A percentile compares a stretch with the other conserved stretches of the same genome.
Conservation (phyloP, 2,797 vertebrate genomes). For the Cossypha polioptera region DNA sequence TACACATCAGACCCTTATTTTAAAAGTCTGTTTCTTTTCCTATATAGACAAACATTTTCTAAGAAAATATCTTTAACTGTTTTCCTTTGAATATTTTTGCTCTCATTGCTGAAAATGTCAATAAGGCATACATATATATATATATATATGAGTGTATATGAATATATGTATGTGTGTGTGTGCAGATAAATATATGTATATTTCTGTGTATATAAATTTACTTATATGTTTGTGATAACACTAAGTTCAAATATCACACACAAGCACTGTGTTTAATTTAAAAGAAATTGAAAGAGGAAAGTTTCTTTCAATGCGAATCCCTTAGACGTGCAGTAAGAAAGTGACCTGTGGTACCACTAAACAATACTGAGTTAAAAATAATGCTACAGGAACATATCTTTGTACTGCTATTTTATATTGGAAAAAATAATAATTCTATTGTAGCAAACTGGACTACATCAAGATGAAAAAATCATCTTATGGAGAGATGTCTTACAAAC, state of each 20-base stretch:
- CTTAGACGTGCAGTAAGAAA: neutral
- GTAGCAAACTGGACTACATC: neutral
- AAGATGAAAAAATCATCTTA: neutral
- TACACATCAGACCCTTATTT: neutral
- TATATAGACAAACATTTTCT: neutral
- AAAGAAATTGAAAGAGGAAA: neutral
- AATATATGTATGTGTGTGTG: neutral
- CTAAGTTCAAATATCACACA: neutral
- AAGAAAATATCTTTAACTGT: neutral
- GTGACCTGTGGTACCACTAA: neutral
- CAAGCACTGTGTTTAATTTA: neutral
- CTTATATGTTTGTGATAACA: neutral
- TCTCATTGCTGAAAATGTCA: neutral
- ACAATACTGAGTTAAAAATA: neutral
- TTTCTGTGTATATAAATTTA: neutral
- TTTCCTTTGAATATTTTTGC: neutral
- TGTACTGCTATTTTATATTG: neutral
- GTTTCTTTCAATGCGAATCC: neutral
- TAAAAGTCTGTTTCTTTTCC: neutral
- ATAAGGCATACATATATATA: fast-evolving
- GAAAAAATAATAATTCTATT: neutral
- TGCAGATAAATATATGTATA: fast-evolving
- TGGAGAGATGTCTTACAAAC: neutral
- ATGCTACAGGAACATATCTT: neutral
- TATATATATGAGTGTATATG: neutral